Evolutionary conservation across 2,113 vertebrate species (phyloP), one percentile per base, ranked within the genome.

Genomic region (Arothron firmamentum): DNA sequence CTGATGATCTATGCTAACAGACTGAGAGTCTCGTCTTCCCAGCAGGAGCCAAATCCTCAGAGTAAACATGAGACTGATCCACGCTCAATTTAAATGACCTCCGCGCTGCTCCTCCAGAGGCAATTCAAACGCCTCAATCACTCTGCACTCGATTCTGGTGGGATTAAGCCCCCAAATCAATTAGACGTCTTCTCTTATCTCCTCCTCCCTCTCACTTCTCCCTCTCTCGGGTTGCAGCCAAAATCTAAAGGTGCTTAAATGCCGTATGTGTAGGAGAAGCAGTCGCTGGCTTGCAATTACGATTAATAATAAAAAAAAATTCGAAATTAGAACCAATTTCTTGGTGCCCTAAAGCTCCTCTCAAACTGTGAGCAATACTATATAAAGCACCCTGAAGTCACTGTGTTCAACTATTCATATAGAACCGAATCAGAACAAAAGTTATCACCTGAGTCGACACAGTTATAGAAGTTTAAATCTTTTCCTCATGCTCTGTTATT

Each of bases 111-210:
- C 81, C 72, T 81, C 11, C 69, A 13, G 71, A 74, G 78, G 74
- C 78, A 78, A 81, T 79, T 70, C 73, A 63, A 75, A 86, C 11
- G 79, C 81, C 79, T 87, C 83, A 81, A 82, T 87, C 78, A 82
- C 13, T 42, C 74, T n/a, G 19, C 70, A 16, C 78, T 83, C 84
- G 80, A 56, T 88, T 81, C 73, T 68, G 76, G 50, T 58, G 82
- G 85, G 87, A 90, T 90, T 90, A 90, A 72, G 76, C 55, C 74
- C 73, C 83, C 72, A 65, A 90, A 90, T 90, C 86, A 90, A 90
- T 90, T 88, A 90, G 15, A 75, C 73, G 68, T 74, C 72, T 72
- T 63, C 42, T 43, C 46, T 67, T 67, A 59, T 75, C 75, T 43
- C 62, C 61, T 60, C 69, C 31, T 62, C 45, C 65, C 57, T 62